Percentiles rank a stretch among this genome's conserved stretches.
Evolutionary conservation across 2,797 vertebrate species (phyloP).

Genomic region (Rhinichthys osculus): DNA sequence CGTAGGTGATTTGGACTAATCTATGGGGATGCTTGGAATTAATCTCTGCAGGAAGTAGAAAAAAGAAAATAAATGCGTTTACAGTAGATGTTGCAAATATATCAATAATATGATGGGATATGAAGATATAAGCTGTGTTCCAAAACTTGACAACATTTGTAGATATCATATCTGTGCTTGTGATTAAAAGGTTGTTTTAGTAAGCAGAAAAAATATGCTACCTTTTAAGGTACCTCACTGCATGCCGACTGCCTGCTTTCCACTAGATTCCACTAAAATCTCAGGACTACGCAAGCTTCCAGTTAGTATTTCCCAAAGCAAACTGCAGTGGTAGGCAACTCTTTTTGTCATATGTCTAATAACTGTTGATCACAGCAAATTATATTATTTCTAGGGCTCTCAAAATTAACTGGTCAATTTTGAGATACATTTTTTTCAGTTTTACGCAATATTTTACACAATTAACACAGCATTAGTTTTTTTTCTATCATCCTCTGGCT

Average conservation of each 20-base stretch:
- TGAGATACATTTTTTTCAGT: too few species aligned
- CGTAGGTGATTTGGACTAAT: conserved; percentile 13
- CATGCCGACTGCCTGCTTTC: background rate
- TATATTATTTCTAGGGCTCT: background rate
- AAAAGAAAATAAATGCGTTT: background rate
- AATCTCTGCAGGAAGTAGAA: conserved; percentile 11
- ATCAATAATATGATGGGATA: background rate
- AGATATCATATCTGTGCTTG: background rate
- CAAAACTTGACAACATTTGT: background rate
- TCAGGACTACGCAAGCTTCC: background rate
- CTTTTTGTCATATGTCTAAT: background rate
- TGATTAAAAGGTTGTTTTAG: background rate
- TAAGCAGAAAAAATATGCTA: background rate
- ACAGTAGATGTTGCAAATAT: background rate
- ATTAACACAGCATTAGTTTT: too few species aligned
- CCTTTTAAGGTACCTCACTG: background rate
- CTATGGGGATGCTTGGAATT: background rate
- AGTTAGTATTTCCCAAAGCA: background rate
- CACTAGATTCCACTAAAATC: background rate
- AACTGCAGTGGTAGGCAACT: background rate
- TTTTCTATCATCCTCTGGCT: too few species aligned
- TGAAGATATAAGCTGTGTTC: background rate
- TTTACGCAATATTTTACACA: too few species aligned
- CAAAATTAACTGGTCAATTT: too few species aligned
- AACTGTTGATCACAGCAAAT: background rate